A percentile compares a stretch with the other conserved stretches of the same genome.
These are phyloP conservation scores for Phalacrocorax pelagicus DNA, from an alignment of 2,113 vertebrate species.

Conservation along the genomic window DNA sequence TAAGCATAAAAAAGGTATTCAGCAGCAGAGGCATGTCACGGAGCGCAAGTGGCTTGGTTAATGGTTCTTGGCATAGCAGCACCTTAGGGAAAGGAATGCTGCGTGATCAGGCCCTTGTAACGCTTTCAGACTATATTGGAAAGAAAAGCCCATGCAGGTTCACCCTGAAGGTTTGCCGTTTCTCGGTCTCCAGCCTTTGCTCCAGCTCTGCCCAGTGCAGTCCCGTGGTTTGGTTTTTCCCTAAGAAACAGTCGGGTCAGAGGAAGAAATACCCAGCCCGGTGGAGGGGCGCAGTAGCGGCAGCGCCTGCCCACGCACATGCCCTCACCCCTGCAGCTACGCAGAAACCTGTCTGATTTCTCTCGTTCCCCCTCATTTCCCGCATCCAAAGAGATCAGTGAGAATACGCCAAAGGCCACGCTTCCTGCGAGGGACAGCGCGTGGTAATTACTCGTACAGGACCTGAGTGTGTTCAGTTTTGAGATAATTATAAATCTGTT, in stretches of 20 bases:
- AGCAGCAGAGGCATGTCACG: background rate
- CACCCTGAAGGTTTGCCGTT: accelerated
- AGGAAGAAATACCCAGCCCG: accelerated
- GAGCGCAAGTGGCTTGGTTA: background rate
- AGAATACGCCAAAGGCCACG: background rate
- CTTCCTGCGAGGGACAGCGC: background rate
- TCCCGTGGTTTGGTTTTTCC: too few species aligned
- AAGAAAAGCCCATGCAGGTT: accelerated
- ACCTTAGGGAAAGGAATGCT: background rate
- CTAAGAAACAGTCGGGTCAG: background rate
- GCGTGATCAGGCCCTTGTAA: background rate
- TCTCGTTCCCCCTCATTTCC: background rate
- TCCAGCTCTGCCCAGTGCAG: background rate
- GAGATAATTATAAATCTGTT: conserved; percentile 37
- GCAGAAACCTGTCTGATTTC: background rate
- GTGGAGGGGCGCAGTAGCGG: accelerated
- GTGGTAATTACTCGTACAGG: background rate
- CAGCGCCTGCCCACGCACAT: accelerated
- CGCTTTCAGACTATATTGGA: accelerated
- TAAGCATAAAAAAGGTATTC: background rate
- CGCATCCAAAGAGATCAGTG: accelerated
- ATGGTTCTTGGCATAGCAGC: background rate
- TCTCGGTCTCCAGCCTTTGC: background rate
- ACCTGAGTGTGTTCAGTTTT: conserved; percentile 3
- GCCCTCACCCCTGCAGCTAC: background rate